Percentiles rank a stretch among this genome's conserved stretches.
Evolutionary conservation across 2,113 vertebrate genomes (phyloP).

Genomic region (Peromyscus maniculatus): DNA sequence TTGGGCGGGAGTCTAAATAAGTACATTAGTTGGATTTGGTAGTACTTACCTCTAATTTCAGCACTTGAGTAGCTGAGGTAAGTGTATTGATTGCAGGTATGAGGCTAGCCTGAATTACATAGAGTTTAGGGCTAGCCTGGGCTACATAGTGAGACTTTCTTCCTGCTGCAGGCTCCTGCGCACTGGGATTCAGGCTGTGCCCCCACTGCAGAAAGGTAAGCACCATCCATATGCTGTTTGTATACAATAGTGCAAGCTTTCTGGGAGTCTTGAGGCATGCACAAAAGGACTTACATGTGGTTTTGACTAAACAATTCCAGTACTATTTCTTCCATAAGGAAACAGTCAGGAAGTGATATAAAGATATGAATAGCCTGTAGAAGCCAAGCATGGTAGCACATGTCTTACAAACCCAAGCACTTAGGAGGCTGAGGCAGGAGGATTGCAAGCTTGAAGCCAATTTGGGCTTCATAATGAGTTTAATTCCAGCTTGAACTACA

Average conservation of each 20-base stretch:
- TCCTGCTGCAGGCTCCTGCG: background rate
- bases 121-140: background rate
- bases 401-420: background rate
- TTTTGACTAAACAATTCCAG: background rate
- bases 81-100: background rate
- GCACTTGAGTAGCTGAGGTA: background rate
- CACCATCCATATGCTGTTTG: background rate
- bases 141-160: background rate
- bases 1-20: background rate
- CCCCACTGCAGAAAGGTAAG: background rate
- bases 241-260: background rate
- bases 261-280: background rate
- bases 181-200: background rate
- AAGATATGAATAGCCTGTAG: too few relatives aligned
- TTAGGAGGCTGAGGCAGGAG: background rate
- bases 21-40: background rate
- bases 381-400: too few relatives aligned
- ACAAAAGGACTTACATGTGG: background rate
- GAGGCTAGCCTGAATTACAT: background rate
- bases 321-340: background rate
- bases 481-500: background rate
- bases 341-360: too few relatives aligned
- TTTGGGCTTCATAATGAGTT: background rate
- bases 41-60: background rate
- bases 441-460: background rate